Percentiles rank a stretch among this genome's conserved stretches.
These are phyloP conservation scores for Dermatemys mawii DNA, from an alignment of 2,113 vertebrate genomes.

Conservation along the genomic window DNA sequence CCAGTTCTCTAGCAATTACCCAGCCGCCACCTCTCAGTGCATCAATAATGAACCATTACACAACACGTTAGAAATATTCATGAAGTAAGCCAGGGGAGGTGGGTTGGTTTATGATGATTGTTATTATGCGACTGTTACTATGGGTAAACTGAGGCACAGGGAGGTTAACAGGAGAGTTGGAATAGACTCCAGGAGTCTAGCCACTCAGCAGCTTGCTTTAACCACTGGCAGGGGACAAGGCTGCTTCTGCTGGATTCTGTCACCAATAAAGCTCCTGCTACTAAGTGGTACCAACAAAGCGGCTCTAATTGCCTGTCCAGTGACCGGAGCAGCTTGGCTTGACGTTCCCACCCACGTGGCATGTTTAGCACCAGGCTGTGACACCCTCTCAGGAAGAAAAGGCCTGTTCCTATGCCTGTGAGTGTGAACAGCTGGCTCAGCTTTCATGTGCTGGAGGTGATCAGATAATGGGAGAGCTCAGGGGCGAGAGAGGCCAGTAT, in stretches of 20 bases:
- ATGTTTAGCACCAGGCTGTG: neutral
- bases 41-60: too few relatives aligned
- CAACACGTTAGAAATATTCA: rapidly evolving
- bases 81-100: neutral
- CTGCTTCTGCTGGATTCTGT: neutral
- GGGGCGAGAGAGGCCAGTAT: neutral
- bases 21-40: neutral
- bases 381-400: neutral
- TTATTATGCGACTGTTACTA: rapidly evolving
- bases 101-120: neutral
- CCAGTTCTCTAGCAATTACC: neutral
- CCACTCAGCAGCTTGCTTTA: rapidly evolving
- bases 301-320: neutral
- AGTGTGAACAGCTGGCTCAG: rapidly evolving
- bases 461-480: neutral
- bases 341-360: neutral
- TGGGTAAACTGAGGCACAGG: rapidly evolving
- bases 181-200: neutral
- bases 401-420: rapidly evolving
- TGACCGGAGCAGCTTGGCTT: neutral
- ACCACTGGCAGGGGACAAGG: rapidly evolving
- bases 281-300: neutral
- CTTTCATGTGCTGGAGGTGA: neutral
- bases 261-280: neutral
- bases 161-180: neutral